Evolutionary conservation across 1,140 invertebrate species (phyloP).

Genomic region (Zaprionus davidi): DNA sequence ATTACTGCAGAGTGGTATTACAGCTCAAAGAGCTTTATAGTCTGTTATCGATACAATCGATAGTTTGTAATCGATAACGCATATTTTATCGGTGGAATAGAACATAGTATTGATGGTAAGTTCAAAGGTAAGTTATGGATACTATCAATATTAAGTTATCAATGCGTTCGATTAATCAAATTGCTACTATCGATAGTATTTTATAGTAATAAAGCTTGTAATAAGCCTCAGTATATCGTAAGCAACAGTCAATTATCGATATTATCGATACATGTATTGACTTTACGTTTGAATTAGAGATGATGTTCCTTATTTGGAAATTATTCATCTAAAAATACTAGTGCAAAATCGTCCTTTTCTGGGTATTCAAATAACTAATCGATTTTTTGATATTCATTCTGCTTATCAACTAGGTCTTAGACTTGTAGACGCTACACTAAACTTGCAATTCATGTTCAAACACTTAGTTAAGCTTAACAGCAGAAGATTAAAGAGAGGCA

Average conservation of each 20-base stretch:
- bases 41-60: neutral
- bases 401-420: neutral
- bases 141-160: neutral
- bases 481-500: neutral
- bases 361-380: neutral
- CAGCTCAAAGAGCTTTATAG: neutral
- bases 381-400: neutral
- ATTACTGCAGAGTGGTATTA: neutral
- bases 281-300: too few species aligned
- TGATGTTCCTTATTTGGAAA: neutral
- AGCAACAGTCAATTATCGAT: neutral
- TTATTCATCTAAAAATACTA: neutral
- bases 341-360: neutral
- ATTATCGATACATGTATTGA: neutral
- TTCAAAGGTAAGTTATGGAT: neutral
- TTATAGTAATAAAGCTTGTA: neutral
- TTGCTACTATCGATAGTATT: neutral
- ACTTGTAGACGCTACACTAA: too few species aligned
- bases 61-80: neutral
- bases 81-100: too few species aligned
- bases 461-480: neutral
- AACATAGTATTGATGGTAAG: too few species aligned
- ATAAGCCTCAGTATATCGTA: too few species aligned
- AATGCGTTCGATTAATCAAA: too few species aligned
- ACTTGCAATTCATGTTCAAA: neutral